Evolutionary conservation across 64 coral and sea anemone species (phyloP).

Genomic region (Hydrozoanthus tunicans): DNA sequence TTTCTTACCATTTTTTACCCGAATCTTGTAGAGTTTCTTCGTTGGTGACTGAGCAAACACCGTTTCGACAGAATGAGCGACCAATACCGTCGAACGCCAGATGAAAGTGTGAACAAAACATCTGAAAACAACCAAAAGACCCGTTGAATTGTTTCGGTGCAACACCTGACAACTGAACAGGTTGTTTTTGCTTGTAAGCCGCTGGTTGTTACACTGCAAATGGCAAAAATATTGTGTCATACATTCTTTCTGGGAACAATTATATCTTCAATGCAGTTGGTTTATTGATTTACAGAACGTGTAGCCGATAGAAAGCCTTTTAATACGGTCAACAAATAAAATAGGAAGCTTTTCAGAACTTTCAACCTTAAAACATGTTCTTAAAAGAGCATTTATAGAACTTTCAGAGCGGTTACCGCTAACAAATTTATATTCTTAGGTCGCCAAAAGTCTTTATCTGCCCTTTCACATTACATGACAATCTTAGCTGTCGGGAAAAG

Average conservation of each 20-base stretch:
- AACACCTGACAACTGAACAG: background rate
- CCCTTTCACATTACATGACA: too few species aligned
- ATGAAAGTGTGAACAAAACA: background rate
- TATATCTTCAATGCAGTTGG: too few species aligned
- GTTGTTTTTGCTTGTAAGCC: background rate
- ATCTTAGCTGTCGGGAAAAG: too few species aligned
- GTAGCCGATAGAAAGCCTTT: background rate
- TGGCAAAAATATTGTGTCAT: background rate
- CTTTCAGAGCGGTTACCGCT: too few species aligned
- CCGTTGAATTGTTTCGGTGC: background rate
- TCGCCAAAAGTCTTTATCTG: too few species aligned
- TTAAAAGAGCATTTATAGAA: too few species aligned
- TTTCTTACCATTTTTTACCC: background rate
- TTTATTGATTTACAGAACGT: background rate
- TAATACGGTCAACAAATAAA: background rate
- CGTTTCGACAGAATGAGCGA: background rate
- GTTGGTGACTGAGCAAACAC: background rate
- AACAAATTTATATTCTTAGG: too few species aligned
- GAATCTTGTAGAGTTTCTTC: background rate
- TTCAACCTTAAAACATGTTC: too few species aligned
- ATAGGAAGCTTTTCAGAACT: too few species aligned
- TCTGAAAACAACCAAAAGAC: background rate
- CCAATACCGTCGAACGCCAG: background rate
- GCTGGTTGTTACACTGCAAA: background rate
- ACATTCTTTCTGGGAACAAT: background rate